A percentile compares a stretch with the other conserved stretches of the same genome.
Conservation (phyloP, 2,113 vertebrate genomes). For the Tetrao urogallus region DNA sequence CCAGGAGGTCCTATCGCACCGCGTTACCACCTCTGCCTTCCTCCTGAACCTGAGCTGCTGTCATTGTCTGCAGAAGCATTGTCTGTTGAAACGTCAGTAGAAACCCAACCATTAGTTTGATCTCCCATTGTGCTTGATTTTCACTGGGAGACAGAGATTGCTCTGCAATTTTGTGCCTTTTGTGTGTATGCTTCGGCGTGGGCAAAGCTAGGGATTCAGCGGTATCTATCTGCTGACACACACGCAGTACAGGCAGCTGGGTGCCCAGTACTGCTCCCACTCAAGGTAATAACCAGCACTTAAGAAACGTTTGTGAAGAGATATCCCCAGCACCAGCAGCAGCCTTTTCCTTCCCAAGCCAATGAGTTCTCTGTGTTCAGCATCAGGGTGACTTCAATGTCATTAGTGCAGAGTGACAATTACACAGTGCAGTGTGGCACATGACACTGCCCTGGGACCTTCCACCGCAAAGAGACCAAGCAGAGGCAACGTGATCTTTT, state of each 20-base stretch:
- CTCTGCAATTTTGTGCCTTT: constrained; percentile 21
- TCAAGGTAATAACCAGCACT: constrained; percentile 26
- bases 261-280: constrained; percentile 46
- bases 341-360: not conserved
- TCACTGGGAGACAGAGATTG: not conserved
- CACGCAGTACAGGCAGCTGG: constrained; percentile 23
- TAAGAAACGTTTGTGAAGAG: not conserved
- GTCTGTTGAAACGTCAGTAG: not conserved
- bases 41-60: not conserved
- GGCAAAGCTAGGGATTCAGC: not conserved
- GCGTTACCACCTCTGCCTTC: not conserved
- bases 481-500: constrained; percentile 35
- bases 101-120: not conserved
- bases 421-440: not conserved
- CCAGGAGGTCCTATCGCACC: not conserved
- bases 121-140: not conserved
- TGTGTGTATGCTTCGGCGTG: not conserved
- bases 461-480: constrained; percentile 10
- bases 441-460: constrained; percentile 41
- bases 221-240: not conserved
- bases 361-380: constrained; percentile 6
- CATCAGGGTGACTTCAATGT: constrained; percentile 27
- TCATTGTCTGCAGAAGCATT: not conserved
- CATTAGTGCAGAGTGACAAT: not conserved
- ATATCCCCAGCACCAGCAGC: not conserved